A percentile compares a stretch with the other conserved stretches of the same genome.
These are phyloP conservation scores for Sebastes trivittatus DNA, from an alignment of 2,797 vertebrate species.

Conservation along the genomic window DNA sequence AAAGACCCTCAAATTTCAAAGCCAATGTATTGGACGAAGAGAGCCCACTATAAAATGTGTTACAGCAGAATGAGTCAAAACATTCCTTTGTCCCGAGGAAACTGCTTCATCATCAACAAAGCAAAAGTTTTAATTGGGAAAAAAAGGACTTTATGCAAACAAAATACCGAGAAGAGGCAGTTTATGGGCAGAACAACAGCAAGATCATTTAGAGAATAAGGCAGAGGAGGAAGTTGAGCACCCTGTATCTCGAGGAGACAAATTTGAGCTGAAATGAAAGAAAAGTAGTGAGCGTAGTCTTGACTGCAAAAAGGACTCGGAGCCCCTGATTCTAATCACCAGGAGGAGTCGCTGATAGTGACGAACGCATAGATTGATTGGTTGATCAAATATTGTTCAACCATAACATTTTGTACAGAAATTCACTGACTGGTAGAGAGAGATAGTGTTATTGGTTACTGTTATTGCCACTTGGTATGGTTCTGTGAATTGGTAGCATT, in stretches of 20 bases:
- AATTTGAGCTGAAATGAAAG: slow-evolving; percentile 1
- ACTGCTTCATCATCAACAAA: slow-evolving; percentile 44
- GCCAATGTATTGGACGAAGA: too few relatives aligned
- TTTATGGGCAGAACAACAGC: not conserved
- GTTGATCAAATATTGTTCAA: too few relatives aligned
- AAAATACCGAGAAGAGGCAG: not conserved
- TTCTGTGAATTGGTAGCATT: too few relatives aligned
- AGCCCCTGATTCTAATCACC: not conserved
- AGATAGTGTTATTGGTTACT: too few relatives aligned
- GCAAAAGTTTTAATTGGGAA: slow-evolving; percentile 30
- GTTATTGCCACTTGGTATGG: too few relatives aligned
- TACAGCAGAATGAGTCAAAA: slow-evolving; percentile 17
- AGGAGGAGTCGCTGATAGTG: not conserved
- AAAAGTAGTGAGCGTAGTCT: not conserved
- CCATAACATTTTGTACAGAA: too few relatives aligned
- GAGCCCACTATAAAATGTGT: not conserved
- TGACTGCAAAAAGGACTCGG: not conserved
- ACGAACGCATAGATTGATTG: not conserved
- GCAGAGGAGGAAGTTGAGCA: slow-evolving; percentile 3
- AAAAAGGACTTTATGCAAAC: slow-evolving; percentile 5
- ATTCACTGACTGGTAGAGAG: too few relatives aligned
- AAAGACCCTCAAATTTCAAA: too few relatives aligned
- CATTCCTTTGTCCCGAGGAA: slow-evolving; percentile 17
- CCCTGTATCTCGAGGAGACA: not conserved
- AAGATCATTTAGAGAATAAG: slow-evolving; percentile 12